Conservation (phyloP, 2,888 invertebrate genomes). For the Ferdinandea cuprea region DNA sequence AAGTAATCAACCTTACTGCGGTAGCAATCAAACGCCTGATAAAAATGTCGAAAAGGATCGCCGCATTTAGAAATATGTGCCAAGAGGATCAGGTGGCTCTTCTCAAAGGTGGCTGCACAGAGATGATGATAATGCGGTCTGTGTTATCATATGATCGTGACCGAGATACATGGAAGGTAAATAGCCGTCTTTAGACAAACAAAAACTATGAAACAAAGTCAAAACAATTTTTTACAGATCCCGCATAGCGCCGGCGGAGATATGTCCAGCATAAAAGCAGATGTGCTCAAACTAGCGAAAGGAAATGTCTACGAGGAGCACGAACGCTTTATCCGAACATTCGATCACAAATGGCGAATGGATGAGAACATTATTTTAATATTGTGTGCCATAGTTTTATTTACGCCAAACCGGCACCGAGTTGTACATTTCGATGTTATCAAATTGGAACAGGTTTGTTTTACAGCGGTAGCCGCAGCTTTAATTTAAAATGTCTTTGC, state of each 20-base stretch:
- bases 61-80: conserved; percentile 95
- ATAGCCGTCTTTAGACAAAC: conserved; percentile 1
- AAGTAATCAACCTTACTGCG: conserved; percentile 95
- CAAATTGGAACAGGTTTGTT: conserved; percentile 90
- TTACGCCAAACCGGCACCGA: conserved; percentile 91
- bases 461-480: neutral
- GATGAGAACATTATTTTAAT: conserved; percentile 96
- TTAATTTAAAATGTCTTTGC: neutral
- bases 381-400: conserved; percentile 94
- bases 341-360: conserved; percentile 92
- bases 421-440: conserved; percentile 93
- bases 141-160: conserved; percentile 94
- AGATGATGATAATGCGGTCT: conserved; percentile 97
- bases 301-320: conserved; percentile 95
- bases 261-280: conserved; percentile 91
- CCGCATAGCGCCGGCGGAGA: conserved; percentile 89
- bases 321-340: conserved; percentile 92
- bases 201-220: neutral
- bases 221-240: conserved; percentile 84
- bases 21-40: conserved; percentile 94
- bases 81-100: conserved; percentile 95
- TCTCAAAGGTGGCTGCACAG: conserved; percentile 93
- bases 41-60: conserved; percentile 93
- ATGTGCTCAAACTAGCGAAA: conserved; percentile 94
- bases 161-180: conserved; percentile 94